Base-by-base conservation (phyloP, 1,140 invertebrate genomes). In the Goniozus legneri region DNA sequence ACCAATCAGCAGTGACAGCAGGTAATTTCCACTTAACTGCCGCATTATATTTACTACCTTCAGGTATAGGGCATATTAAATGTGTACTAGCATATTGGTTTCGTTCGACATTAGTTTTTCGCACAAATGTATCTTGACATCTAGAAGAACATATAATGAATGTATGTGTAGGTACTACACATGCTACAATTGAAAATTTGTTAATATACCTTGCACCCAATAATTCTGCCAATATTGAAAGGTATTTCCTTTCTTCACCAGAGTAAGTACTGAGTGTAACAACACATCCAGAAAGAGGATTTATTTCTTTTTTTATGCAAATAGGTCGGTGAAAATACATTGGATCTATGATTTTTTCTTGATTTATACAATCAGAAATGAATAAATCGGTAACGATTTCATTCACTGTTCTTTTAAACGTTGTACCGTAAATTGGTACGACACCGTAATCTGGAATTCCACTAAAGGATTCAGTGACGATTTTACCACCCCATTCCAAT, bases 21-120 rank as follows among this genome's bases (percentile, higher is more conserved):
- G 82, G 89, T 74, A 91, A 63, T 13, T 80, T 80, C 92, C 92
- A 96, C 63, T 89, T 90, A 1, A 89, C 67, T 1, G 92, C 89
- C 7, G 89, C 92, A 24, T 73, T 68, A 70, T 92, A 95, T 66
- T 96, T 96, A 37, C 84, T 82, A 0, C 92, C 91, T 47, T 76
- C 76, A 0, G 88, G 71, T 0, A 71, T 71, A 7, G 84, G 82
- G 47, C 88, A 90, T 16, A 95, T 73, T 1, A 96, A 77, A 71
- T 92, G 91, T 0, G 89, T 92, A 31, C 64, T 71, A 13, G 49
- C 60, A 1, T 55, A 56, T 10, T 54, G 75, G 32, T 71, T 69
- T 46, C 78, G 78, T 10, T 69, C 71, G 13, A 59, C 14, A 52
- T 77, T 79, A 2, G 76, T 71, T 51, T 78, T 78, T 14, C 80